A percentile compares a stretch with the other conserved stretches of the same genome.
These are phyloP conservation scores for Tachuris rubrigastra DNA, from an alignment of 2,113 vertebrate genomes.

Conservation along the genomic window DNA sequence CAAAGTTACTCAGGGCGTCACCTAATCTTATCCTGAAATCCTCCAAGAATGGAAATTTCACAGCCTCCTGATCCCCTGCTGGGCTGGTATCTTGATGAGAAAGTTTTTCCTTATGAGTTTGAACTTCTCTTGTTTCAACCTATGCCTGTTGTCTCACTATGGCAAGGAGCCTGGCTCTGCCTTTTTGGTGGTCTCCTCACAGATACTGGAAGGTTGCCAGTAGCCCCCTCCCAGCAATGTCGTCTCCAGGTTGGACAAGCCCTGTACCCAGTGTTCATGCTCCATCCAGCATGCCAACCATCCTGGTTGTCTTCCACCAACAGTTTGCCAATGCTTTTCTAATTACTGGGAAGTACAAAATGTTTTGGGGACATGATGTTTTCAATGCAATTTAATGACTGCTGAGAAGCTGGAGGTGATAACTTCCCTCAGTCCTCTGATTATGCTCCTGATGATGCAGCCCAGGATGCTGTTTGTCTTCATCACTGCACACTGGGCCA, in stretches of 20 bases:
- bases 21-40: not conserved
- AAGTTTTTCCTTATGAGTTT: not conserved
- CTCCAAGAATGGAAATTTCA: not conserved
- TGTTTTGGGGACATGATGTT: not conserved
- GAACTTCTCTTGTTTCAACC: not conserved
- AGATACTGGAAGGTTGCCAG: not conserved
- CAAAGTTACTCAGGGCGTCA: not conserved
- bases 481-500: fast-evolving
- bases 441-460: not conserved
- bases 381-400: not conserved
- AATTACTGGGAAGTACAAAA: not conserved
- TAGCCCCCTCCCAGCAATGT: not conserved
- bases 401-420: not conserved
- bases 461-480: not conserved
- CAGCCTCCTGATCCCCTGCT: not conserved
- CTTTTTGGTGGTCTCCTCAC: not conserved
- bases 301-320: not conserved
- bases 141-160: not conserved
- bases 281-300: not conserved
- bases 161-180: not conserved
- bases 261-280: not conserved
- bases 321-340: not conserved
- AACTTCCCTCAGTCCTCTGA: not conserved
- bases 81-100: fast-evolving
- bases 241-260: not conserved